These are phyloP conservation scores for Toxonevra muliebris DNA, from an alignment of 2,888 invertebrate genomes.

Conservation along the genomic window DNA sequence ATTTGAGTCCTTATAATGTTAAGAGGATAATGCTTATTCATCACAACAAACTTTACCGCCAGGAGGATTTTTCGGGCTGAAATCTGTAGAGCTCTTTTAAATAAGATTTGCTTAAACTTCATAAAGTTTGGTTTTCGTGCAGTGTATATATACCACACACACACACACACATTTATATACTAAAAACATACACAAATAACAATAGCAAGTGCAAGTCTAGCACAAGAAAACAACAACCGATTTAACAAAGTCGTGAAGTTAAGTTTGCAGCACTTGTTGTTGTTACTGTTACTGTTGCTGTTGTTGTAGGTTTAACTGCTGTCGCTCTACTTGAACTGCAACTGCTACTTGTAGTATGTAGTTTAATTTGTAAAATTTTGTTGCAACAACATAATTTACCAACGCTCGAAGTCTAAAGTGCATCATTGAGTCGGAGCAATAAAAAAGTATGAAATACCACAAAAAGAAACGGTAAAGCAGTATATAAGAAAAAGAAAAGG, in stretches of 20 bases:
- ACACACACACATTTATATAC: background rate
- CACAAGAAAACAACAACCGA: background rate
- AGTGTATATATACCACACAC: background rate
- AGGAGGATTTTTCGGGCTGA: too few relatives aligned
- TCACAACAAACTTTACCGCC: too few relatives aligned
- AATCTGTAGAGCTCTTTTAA: too few relatives aligned
- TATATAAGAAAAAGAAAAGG: background rate
- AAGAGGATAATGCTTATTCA: too few relatives aligned
- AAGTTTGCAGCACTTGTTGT: slow-evolving; percentile 21
- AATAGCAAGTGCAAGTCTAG: too few relatives aligned
- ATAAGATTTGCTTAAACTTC: too few relatives aligned
- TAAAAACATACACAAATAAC: too few relatives aligned
- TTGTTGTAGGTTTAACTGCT: background rate
- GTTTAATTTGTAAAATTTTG: background rate
- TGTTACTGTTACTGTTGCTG: slow-evolving; percentile 22
- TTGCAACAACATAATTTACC: slow-evolving; percentile 15
- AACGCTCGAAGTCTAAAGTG: background rate
- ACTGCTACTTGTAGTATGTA: background rate
- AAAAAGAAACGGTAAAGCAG: background rate
- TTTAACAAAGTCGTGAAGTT: background rate
- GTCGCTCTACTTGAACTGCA: background rate
- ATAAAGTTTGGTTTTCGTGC: too few relatives aligned
- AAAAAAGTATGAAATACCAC: background rate
- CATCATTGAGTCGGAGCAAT: background rate
- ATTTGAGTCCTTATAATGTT: too few relatives aligned